Evolutionary conservation across 1,140 invertebrate genomes (phyloP).

Genomic region (Pissodes strobi): DNA sequence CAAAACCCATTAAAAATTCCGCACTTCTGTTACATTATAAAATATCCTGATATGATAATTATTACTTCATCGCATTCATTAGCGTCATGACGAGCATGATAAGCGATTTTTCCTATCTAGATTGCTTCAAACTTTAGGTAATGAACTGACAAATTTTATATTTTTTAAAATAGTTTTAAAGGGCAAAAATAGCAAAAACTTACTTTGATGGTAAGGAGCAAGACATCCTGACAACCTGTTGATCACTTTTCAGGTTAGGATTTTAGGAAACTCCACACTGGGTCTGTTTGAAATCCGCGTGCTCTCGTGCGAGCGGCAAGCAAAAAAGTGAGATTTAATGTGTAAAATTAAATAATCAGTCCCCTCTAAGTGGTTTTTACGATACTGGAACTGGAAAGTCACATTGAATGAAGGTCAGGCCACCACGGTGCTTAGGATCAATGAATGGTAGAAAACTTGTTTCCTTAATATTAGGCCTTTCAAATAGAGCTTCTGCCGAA

Average conservation of each 20-base stretch:
- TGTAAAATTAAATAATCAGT: slow-evolving; percentile 15
- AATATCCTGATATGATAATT: slow-evolving; percentile 2
- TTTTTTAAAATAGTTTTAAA: background rate
- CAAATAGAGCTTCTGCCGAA: too few species aligned
- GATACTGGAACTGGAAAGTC: slow-evolving; percentile 33
- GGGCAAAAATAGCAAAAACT: slow-evolving; percentile 4
- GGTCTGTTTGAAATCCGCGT: background rate
- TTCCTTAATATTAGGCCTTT: background rate
- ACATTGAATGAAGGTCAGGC: slow-evolving; percentile 31
- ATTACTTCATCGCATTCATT: slow-evolving; percentile 8
- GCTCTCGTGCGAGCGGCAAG: slow-evolving; percentile 3
- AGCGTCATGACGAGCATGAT: slow-evolving; percentile 12
- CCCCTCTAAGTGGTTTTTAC: slow-evolving; percentile 26
- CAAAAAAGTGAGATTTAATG: background rate
- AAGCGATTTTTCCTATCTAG: too few species aligned
- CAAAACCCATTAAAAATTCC: background rate
- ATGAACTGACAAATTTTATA: background rate
- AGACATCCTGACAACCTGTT: slow-evolving; percentile 27
- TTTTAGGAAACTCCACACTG: background rate
- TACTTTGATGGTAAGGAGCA: slow-evolving; percentile 22
- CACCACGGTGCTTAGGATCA: background rate
- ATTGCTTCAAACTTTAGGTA: background rate
- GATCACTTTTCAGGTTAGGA: slow-evolving; percentile 15
- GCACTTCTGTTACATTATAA: background rate
- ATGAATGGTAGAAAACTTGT: background rate